Evolutionary conservation across 2,113 vertebrate genomes (phyloP).

Genomic region (Prietella phreatophila): DNA sequence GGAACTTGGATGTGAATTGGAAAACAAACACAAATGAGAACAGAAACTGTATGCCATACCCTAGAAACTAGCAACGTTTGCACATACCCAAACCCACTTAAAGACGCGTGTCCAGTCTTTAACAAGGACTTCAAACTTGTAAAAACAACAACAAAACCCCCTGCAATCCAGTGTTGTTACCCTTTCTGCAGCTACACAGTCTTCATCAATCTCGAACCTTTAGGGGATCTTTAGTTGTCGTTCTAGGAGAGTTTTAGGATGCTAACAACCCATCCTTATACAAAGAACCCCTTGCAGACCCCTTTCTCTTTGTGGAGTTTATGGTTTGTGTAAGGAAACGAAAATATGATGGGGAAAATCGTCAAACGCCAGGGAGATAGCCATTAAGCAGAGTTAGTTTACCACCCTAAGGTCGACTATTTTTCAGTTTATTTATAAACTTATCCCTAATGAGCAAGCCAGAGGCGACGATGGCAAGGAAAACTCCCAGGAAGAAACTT

Average conservation of each 20-base stretch:
- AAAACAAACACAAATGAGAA: slow-evolving; percentile 13
- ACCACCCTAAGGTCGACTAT: not conserved
- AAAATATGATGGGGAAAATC: not conserved
- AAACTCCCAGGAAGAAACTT: too few relatives aligned
- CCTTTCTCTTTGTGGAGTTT: not conserved
- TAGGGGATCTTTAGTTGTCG: not conserved
- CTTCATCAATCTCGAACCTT: not conserved
- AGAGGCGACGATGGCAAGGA: too few relatives aligned
- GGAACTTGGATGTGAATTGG: not conserved
- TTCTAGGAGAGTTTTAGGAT: not conserved
- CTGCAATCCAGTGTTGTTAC: not conserved
- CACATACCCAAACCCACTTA: not conserved
- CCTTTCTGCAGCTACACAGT: not conserved
- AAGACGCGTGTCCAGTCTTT: not conserved
- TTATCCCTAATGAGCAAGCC: too few relatives aligned
- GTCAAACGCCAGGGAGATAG: not conserved
- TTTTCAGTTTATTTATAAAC: not conserved
- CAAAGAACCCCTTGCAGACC: not conserved
- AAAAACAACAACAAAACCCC: not conserved
- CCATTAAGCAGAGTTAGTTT: not conserved
- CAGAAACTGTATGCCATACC: not conserved
- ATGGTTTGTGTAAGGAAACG: not conserved
- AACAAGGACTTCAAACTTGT: not conserved
- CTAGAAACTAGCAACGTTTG: not conserved
- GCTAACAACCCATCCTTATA: not conserved